Evolutionary conservation across 2,113 vertebrate genomes (phyloP).

Genomic region (Boulengeromyrus knoepffleri): DNA sequence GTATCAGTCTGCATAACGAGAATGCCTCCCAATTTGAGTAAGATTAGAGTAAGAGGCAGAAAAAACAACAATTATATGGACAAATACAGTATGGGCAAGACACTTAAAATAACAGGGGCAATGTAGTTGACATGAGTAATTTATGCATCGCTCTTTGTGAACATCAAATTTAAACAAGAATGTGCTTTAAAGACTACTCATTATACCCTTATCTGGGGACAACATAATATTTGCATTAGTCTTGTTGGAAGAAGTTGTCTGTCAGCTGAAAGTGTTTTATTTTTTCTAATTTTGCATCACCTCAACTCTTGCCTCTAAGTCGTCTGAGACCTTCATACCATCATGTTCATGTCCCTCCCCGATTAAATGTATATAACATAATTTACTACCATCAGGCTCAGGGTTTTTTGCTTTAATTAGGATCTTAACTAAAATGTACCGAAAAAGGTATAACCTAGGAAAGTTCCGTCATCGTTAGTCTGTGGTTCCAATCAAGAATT

Average conservation of each 20-base stretch:
- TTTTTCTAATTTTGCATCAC: not conserved
- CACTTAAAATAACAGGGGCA: constrained; percentile 19
- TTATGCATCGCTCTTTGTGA: constrained; percentile 24
- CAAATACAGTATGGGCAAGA: not conserved
- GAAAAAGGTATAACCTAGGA: constrained; percentile 57
- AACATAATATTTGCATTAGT: constrained; percentile 22
- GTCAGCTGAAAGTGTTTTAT: constrained; percentile 16
- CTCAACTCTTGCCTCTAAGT: not conserved
- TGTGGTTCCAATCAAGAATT: constrained; percentile 64
- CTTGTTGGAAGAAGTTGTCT: constrained; percentile 30
- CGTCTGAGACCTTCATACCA: not conserved
- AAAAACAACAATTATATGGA: constrained; percentile 4
- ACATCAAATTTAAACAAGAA: constrained; percentile 14
- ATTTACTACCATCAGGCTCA: not conserved
- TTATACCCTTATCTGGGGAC: constrained; percentile 24
- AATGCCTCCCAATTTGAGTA: constrained; percentile 38
- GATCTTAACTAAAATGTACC: not conserved
- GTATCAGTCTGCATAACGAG: constrained; percentile 48
- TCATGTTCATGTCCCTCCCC: not conserved
- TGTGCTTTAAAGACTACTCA: constrained; percentile 15
- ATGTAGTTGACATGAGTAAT: constrained; percentile 23
- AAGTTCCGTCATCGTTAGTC: constrained; percentile 62
- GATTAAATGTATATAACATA: not conserved
- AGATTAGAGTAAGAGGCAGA: constrained; percentile 42
- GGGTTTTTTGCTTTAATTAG: not conserved